Evolutionary conservation across 2,797 vertebrate species (phyloP).

Genomic region (Hybognathus amarus): DNA sequence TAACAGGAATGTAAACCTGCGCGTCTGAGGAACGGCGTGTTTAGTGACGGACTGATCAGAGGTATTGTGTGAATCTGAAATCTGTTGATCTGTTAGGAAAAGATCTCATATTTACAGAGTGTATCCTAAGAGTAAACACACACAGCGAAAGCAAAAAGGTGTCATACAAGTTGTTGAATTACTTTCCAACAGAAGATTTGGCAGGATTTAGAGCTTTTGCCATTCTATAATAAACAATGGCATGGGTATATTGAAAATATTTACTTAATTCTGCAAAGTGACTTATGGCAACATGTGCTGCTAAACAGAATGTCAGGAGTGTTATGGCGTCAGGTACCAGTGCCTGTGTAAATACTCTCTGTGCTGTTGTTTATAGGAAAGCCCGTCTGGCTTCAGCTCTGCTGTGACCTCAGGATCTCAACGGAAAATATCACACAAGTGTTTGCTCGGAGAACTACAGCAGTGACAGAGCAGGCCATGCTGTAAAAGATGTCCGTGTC

Average conservation of each 20-base stretch:
- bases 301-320: conserved; percentile 96
- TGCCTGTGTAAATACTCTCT: conserved; percentile 95
- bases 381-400: conserved; percentile 92
- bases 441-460: conserved; percentile 87
- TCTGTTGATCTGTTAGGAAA: conserved; percentile 46
- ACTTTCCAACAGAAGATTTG: conserved; percentile 97
- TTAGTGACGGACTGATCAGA: conserved; percentile 57
- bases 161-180: conserved; percentile 87
- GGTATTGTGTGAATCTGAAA: conserved; percentile 51
- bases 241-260: conserved; percentile 98
- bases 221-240: conserved; percentile 99
- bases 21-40: conserved; percentile 58
- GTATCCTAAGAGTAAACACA: conserved; percentile 90
- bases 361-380: conserved; percentile 99
- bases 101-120: conserved; percentile 79
- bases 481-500: conserved; percentile 77
- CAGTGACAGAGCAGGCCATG: conserved; percentile 75
- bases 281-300: conserved; percentile 98
- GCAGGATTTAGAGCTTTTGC: conserved; percentile 94
- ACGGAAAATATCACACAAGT: conserved; percentile 98
- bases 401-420: conserved; percentile 84
- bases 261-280: conserved; percentile 98
- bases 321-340: conserved; percentile 99
- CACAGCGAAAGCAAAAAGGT: conserved; percentile 75
- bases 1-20: conserved; percentile 42